A percentile compares a stretch with the other conserved stretches of the same genome.
Conservation (phyloP, 2,888 invertebrate species). For the Cremastinae sp. region DNA sequence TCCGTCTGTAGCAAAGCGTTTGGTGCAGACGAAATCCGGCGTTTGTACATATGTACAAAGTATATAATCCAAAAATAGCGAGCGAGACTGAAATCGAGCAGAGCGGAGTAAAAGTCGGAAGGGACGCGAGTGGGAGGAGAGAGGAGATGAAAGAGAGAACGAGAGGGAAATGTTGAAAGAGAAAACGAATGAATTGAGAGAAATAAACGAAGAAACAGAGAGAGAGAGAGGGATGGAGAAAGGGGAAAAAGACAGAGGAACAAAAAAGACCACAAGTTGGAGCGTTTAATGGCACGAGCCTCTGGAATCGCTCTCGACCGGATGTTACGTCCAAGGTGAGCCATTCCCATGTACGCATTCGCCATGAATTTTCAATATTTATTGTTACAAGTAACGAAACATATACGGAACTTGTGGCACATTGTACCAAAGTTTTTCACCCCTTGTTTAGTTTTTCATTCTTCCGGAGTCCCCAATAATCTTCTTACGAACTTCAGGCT, state of each 20-base stretch:
- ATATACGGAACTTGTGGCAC: constrained; percentile 27
- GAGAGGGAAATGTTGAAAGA: constrained; percentile 29
- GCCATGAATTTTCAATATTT: constrained; percentile 55
- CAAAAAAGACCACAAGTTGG: constrained; percentile 36
- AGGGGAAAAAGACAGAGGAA: constrained; percentile 38
- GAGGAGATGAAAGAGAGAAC: constrained; percentile 21
- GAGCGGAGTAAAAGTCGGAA: constrained; percentile 39
- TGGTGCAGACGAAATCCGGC: constrained; percentile 27
- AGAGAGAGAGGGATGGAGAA: constrained; percentile 24
- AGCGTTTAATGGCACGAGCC: constrained; percentile 50
- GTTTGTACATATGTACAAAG: no score
- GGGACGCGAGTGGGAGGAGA: no score
- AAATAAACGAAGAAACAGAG: constrained; percentile 20
- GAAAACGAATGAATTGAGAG: constrained; percentile 32
- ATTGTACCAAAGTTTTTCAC: constrained; percentile 28
- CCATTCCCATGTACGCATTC: neutral
- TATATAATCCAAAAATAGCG: constrained; percentile 57
- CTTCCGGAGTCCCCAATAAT: constrained; percentile 2
- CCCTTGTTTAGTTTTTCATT: neutral
- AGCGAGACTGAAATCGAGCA: constrained; percentile 55
- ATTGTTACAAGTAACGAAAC: constrained; percentile 49
- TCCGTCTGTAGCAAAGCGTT: constrained; percentile 51
- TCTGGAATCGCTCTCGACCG: constrained; percentile 58
- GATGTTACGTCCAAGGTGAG: constrained; percentile 56
- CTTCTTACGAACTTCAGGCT: neutral